These are phyloP conservation scores for Parus major DNA, from an alignment of 2,113 vertebrate genomes.

Conservation along the genomic window DNA sequence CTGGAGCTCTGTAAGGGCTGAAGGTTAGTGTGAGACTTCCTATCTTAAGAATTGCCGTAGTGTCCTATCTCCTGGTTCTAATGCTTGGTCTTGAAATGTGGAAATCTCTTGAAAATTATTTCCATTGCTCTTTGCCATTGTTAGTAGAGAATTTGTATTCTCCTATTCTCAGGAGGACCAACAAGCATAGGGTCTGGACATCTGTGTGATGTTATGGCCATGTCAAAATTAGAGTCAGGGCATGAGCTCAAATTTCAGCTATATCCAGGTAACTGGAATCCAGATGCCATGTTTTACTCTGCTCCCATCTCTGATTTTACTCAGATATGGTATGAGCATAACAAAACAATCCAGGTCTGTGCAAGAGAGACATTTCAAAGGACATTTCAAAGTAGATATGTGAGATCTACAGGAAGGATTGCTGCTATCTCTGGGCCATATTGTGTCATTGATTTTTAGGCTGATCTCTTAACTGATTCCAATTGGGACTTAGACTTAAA, in stretches of 20 bases:
- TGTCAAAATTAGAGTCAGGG: neutral
- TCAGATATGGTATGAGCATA: neutral
- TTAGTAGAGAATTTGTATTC: neutral
- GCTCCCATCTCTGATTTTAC: neutral
- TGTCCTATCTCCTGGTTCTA: neutral
- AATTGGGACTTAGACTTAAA: neutral
- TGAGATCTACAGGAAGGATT: constrained; percentile 42
- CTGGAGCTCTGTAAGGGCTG: neutral
- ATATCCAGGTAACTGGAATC: neutral
- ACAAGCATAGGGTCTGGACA: neutral
- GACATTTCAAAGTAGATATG: constrained; percentile 37
- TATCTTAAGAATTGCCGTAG: neutral
- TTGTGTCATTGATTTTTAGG: constrained; percentile 51
- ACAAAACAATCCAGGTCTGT: constrained; percentile 1
- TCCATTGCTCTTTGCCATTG: neutral
- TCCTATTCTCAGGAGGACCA: neutral
- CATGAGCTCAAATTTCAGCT: neutral
- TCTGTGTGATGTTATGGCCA: neutral
- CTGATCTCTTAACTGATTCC: constrained; percentile 51
- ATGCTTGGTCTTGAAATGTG: neutral
- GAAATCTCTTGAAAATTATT: neutral
- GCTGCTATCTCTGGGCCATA: constrained; percentile 35
- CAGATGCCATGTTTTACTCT: neutral
- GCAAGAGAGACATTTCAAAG: neutral
- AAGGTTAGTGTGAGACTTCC: neutral